These are phyloP conservation scores for Agrenia bidenticulata DNA, from an alignment of 2,888 invertebrate genomes.

Conservation along the genomic window DNA sequence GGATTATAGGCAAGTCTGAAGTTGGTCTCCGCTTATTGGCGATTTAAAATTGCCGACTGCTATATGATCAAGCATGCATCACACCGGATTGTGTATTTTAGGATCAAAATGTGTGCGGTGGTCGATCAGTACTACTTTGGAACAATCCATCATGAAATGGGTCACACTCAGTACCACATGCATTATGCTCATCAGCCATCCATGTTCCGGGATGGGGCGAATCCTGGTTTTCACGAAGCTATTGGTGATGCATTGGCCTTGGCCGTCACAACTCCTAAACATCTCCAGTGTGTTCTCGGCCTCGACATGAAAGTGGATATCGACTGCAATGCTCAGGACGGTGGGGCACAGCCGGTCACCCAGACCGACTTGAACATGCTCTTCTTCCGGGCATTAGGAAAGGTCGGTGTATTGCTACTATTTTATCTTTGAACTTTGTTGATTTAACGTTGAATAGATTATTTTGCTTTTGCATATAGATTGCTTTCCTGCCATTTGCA, in stretches of 20 bases:
- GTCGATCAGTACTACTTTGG: constrained; percentile 72
- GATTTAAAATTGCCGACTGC: too few relatives aligned
- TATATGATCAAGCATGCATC: too few relatives aligned
- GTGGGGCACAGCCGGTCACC: constrained; percentile 12
- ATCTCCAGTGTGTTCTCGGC: constrained; percentile 44
- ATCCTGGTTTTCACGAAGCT: constrained; percentile 66
- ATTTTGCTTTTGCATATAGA: constrained; percentile 25
- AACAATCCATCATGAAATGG: constrained; percentile 86
- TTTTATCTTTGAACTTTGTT: background rate
- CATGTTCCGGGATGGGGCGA: constrained; percentile 73
- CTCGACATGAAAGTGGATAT: constrained; percentile 30
- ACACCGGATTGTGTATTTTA: too few relatives aligned
- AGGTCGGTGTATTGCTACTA: constrained; percentile 40
- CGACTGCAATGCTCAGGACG: constrained; percentile 23
- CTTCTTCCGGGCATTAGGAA: constrained; percentile 34
- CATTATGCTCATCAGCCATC: constrained; percentile 73
- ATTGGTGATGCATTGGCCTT: constrained; percentile 55
- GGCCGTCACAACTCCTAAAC: constrained; percentile 51
- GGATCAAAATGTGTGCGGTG: constrained; percentile 79
- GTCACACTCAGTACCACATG: constrained; percentile 72
- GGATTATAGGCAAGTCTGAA: constrained; percentile 5
- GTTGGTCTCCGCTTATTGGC: too few relatives aligned
- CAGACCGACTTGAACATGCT: constrained; percentile 9
- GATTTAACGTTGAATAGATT: background rate
- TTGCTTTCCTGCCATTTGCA: constrained; percentile 55